These are phyloP conservation scores for Trichogramma evanescens DNA, from an alignment of 2,888 invertebrate genomes.

Conservation along the genomic window DNA sequence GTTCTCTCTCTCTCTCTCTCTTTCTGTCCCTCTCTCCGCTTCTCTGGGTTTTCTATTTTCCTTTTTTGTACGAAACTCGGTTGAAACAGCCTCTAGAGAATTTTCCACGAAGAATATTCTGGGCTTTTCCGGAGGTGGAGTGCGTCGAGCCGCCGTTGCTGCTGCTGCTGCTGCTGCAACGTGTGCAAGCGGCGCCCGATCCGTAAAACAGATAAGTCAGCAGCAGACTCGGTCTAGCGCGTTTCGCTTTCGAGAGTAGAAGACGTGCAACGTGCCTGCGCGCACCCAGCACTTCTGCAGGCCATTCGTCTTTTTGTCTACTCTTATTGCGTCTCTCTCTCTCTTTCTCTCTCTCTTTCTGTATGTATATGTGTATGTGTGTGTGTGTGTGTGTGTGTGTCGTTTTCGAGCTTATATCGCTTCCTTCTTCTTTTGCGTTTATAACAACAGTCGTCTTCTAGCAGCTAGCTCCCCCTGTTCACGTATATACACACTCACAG, in stretches of 20 bases:
- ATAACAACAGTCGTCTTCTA: no score
- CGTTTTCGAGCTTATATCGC: no score
- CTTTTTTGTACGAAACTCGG: constrained; percentile 17
- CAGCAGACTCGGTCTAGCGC: constrained; percentile 45
- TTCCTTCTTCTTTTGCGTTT: no score
- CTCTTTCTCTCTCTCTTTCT: background rate
- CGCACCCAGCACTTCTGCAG: background rate
- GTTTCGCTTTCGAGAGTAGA: constrained; percentile 25
- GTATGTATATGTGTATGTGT: no score
- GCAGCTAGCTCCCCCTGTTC: no score
- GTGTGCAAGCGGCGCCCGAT: constrained; percentile 27
- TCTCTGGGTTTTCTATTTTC: background rate
- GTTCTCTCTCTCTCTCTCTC: background rate
- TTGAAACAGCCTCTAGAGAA: constrained; percentile 11
- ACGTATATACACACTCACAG: no score
- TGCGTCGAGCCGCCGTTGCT: background rate
- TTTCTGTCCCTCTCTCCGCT: background rate
- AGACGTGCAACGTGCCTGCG: constrained; percentile 11
- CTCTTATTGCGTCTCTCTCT: constrained; percentile 15
- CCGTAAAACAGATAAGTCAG: constrained; percentile 40
- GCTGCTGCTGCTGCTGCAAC: background rate
- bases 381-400: no score
- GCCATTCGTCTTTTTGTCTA: constrained; percentile 24
- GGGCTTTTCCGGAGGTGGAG: constrained; percentile 21
- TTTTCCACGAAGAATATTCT: constrained; percentile 26